Evolutionary conservation across 2,113 vertebrate species (phyloP).

Genomic region (Pontoporia blainvillei): DNA sequence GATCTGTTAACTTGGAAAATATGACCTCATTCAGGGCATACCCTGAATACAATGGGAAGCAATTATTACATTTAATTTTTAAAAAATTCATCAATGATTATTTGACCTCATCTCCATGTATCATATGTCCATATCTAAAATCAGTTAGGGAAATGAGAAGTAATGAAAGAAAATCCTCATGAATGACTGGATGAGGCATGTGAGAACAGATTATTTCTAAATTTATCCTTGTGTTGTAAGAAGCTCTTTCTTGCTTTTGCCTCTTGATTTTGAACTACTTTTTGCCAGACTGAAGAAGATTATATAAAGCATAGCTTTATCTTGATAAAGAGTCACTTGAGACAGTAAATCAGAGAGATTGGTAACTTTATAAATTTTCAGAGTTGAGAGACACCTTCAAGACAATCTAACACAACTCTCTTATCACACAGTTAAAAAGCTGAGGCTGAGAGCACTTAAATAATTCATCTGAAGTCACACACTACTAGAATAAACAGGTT

Average conservation of each 20-base stretch:
- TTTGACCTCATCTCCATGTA: constrained; percentile 9
- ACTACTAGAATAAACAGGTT: neutral
- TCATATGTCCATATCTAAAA: neutral
- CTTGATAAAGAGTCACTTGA: neutral
- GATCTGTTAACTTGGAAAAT: constrained; percentile 23
- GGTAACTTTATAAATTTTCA: neutral
- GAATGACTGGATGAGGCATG: neutral
- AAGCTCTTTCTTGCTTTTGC: neutral
- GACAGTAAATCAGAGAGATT: neutral
- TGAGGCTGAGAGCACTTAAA: neutral
- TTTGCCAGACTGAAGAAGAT: neutral
- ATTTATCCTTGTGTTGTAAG: neutral
- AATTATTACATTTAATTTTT: constrained; percentile 41
- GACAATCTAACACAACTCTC: neutral
- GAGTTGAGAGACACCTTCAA: neutral
- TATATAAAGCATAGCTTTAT: neutral
- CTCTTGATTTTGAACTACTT: neutral
- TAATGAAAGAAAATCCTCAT: neutral
- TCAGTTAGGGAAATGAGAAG: constrained; percentile 50
- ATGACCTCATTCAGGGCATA: constrained; percentile 52
- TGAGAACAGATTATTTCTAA: constrained; percentile 1
- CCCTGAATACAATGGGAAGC: constrained; percentile 38
- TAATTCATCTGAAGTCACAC: neutral
- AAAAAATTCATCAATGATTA: constrained; percentile 28
- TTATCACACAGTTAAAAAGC: neutral